Conservation (phyloP, 2,888 invertebrate species). For the Thera obeliscata region DNA sequence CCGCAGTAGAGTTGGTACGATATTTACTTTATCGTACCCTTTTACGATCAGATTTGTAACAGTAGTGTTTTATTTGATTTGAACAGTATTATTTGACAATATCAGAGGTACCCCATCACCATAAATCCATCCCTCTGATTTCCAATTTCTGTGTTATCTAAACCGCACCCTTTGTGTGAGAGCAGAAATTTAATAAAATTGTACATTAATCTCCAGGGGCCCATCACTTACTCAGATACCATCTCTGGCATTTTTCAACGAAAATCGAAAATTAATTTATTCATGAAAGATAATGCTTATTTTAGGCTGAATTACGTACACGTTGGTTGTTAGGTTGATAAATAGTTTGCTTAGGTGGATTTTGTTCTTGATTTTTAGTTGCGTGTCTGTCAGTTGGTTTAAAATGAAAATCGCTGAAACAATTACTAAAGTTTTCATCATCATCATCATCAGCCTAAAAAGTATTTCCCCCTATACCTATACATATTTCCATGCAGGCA, state of each 20-base stretch:
- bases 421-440: no score
- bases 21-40: not conserved
- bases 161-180: constrained; percentile 30
- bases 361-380: no score
- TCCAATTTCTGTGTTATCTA: constrained; percentile 37
- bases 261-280: constrained; percentile 31
- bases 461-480: no score
- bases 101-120: constrained; percentile 16
- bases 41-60: not conserved
- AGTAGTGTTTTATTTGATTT: constrained; percentile 1
- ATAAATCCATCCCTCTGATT: constrained; percentile 28
- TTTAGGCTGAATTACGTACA: not conserved
- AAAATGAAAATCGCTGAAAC: no score
- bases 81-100: constrained; percentile 1
- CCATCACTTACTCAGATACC: constrained; percentile 28
- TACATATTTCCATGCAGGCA: no score
- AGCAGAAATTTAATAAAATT: constrained; percentile 42
- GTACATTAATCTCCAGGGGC: constrained; percentile 36
- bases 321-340: no score
- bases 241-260: constrained; percentile 27
- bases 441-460: no score
- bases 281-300: constrained; percentile 12
- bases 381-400: no score
- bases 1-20: not conserved
- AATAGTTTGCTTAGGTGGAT: no score